Conservation (phyloP, 2,888 invertebrate genomes). For the Agrotis segetum region DNA sequence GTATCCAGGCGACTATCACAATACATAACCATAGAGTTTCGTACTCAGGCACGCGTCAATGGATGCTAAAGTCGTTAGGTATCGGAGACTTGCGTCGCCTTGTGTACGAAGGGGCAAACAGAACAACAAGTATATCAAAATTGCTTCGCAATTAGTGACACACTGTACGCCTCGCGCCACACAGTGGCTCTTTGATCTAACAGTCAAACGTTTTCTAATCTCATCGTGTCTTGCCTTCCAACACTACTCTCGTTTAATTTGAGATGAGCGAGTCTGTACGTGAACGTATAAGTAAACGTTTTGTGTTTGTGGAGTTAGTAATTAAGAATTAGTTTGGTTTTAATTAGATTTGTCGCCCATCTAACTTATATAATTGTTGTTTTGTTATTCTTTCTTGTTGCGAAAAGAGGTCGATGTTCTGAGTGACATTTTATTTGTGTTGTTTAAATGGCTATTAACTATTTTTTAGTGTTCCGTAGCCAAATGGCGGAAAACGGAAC, state of each 20-base stretch:
- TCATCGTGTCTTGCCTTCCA: background rate
- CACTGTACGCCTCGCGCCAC: background rate
- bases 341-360: background rate
- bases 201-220: slow-evolving; percentile 45
- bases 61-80: no score
- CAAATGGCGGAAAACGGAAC: no score
- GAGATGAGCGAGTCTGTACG: slow-evolving; percentile 13
- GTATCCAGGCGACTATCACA: no score
- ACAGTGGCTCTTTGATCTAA: slow-evolving; percentile 32
- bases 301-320: slow-evolving; percentile 15
- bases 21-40: no score
- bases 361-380: background rate
- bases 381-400: background rate
- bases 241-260: slow-evolving; percentile 31
- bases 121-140: slow-evolving; percentile 17
- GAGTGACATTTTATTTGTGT: background rate
- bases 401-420: background rate
- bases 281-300: slow-evolving; percentile 24
- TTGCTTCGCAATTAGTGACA: slow-evolving; percentile 34
- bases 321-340: slow-evolving; percentile 20
- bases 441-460: background rate
- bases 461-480: no score
- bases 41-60: no score
- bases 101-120: background rate
- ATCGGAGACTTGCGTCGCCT: no score